Conservation (phyloP, 2,888 invertebrate species). For the Autographa pulchrina region DNA sequence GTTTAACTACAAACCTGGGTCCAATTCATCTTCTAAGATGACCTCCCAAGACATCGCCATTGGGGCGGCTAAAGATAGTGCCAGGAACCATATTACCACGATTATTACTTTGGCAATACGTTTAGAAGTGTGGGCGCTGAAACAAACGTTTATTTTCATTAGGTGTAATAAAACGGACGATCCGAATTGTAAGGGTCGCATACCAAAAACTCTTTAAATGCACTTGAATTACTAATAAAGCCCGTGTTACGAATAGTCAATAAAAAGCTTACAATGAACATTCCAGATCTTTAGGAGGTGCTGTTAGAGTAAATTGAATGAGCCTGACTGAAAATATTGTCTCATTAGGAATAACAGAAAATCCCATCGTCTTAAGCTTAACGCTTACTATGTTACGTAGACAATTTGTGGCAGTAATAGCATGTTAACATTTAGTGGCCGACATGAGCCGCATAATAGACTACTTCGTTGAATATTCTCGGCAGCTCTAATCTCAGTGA, state of each 20-base stretch:
- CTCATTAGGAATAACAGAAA: not conserved
- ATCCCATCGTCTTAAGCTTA: constrained; percentile 2
- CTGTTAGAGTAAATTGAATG: not conserved
- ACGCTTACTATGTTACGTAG: not conserved
- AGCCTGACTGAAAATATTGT: not conserved
- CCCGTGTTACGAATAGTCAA: not conserved
- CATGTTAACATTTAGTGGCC: not conserved
- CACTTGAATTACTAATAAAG: not conserved
- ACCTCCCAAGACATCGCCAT: constrained; percentile 91
- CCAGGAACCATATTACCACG: constrained; percentile 93
- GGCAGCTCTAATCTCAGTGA: not conserved
- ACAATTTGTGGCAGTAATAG: not conserved
- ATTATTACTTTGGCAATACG: constrained; percentile 93
- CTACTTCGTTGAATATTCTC: not conserved
- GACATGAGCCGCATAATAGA: not conserved
- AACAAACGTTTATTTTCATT: constrained; percentile 68
- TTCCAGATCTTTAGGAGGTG: not conserved
- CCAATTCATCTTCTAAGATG: constrained; percentile 83
- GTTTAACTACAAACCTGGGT: constrained; percentile 73
- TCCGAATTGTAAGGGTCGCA: not conserved
- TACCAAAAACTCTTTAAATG: not conserved
- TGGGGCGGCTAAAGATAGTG: constrained; percentile 91
- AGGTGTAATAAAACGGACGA: constrained; percentile 2
- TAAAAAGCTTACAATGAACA: not conserved
- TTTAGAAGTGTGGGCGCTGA: constrained; percentile 93